A percentile compares a stretch with the other conserved stretches of the same genome.
These are phyloP conservation scores for Physella acuta DNA, from an alignment of 1,140 invertebrate species.

Conservation along the genomic window DNA sequence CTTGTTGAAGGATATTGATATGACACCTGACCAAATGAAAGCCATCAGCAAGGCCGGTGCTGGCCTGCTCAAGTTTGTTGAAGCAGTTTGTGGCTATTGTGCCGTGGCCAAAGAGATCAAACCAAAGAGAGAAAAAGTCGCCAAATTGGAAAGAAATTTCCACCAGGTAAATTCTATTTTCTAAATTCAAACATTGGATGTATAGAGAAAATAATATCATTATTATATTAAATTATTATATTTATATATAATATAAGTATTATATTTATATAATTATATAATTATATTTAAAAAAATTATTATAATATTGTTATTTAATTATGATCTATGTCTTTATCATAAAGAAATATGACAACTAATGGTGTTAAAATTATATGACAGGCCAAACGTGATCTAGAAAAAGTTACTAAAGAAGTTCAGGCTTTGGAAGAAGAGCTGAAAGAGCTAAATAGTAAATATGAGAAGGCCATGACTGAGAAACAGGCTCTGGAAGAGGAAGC, in stretches of 20 bases:
- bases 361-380: no score
- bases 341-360: no score
- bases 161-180: slow-evolving; percentile 47
- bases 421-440: slow-evolving; percentile 72
- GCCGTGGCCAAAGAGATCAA: slow-evolving; percentile 81
- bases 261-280: neutral
- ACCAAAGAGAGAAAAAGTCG: slow-evolving; percentile 83
- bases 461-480: slow-evolving; percentile 73
- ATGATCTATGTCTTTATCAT: no score
- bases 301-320: no score
- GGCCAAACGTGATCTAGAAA: slow-evolving; percentile 72
- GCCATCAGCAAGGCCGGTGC: slow-evolving; percentile 72
- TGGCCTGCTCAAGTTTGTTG: slow-evolving; percentile 80
- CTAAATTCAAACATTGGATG: neutral
- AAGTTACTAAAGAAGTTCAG: slow-evolving; percentile 74
- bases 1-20: slow-evolving; percentile 54
- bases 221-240: neutral
- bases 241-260: neutral
- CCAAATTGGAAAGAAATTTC: slow-evolving; percentile 67
- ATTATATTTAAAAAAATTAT: neutral
- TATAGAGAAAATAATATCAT: neutral
- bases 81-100: slow-evolving; percentile 83
- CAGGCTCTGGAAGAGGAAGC: slow-evolving; percentile 80
- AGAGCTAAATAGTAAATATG: slow-evolving; percentile 74
- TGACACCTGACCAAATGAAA: slow-evolving; percentile 59